phyloP scores from a whole-genome alignment of 30 jellyfish, hydroid and myxozoan species.

The Aurelia aurita region DNA sequence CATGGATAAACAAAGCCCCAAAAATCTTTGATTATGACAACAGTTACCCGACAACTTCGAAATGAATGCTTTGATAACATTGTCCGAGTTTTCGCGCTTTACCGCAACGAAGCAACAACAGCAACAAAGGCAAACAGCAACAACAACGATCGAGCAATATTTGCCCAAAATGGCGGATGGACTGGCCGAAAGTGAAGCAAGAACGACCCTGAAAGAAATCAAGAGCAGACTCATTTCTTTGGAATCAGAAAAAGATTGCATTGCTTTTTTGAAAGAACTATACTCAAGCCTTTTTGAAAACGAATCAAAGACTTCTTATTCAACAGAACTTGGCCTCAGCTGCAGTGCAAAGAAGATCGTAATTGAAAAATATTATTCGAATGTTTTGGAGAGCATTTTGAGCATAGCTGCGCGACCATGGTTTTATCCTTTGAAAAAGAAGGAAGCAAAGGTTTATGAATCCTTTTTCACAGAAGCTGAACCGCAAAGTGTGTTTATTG shows the following conservation, averaged over 20 bases:
- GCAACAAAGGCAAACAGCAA: neutral
- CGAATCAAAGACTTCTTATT: neutral
- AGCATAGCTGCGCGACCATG: conserved; percentile 9
- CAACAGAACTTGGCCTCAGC: neutral
- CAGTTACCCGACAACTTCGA: too few species aligned
- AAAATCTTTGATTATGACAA: too few species aligned
- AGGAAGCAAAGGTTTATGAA: neutral
- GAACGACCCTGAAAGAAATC: conserved; percentile 1
- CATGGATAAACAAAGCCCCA: too few species aligned
- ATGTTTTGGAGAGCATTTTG: conserved; percentile 12
- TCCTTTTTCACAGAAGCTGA: conserved; percentile 17
- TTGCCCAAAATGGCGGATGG: conserved; percentile 36
- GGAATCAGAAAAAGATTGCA: neutral
- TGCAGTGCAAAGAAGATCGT: conserved; percentile 7
- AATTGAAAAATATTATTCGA: conserved; percentile 3
- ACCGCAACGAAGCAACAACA: too few species aligned
- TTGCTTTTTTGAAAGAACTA: neutral
- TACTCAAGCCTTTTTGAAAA: neutral
- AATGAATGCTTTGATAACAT: too few species aligned
- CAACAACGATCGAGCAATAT: conserved; percentile 5
- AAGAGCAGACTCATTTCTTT: neutral
- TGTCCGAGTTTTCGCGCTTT: too few species aligned
- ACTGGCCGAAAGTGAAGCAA: conserved; percentile 8
- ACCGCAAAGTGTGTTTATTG: conserved; percentile 8
- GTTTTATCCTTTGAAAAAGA: conserved; percentile 17